Evolutionary conservation across 2,113 vertebrate species (phyloP).

Genomic region (Elanoides forficatus): DNA sequence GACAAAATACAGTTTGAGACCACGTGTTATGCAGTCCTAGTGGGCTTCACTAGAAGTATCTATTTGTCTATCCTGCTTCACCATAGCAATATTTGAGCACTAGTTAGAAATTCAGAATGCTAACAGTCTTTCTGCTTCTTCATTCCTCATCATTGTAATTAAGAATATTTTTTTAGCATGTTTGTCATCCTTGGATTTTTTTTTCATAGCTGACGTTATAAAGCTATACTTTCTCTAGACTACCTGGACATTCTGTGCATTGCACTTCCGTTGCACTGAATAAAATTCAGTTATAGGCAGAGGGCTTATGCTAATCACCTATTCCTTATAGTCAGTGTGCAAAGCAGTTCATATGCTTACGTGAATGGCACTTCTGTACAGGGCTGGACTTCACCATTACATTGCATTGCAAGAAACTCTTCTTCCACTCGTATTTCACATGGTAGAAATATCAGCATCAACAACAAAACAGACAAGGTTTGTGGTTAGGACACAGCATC

Average conservation of each 20-base stretch:
- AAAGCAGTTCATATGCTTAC: not conserved
- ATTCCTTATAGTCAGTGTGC: not conserved
- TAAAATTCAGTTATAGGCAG: not conserved
- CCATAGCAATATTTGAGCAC: not conserved
- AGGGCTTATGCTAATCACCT: not conserved
- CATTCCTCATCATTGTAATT: not conserved
- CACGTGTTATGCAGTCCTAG: not conserved
- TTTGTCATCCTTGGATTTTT: not conserved
- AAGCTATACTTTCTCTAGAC: not conserved
- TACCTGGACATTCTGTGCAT: not conserved
- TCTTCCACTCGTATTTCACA: not conserved
- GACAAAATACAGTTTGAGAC: constrained; percentile 23
- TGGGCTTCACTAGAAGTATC: not conserved
- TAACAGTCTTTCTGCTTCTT: not conserved
- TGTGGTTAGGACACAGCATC: not conserved
- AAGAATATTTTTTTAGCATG: not conserved
- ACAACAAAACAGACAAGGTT: not conserved
- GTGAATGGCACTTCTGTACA: not conserved
- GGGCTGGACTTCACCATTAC: not conserved
- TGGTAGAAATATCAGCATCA: not conserved
- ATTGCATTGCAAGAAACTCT: not conserved
- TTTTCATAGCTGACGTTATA: not conserved
- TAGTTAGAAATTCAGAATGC: not conserved
- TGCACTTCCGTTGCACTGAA: not conserved
- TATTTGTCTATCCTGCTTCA: not conserved